Evolutionary conservation across 2,113 vertebrate genomes (phyloP).

Genomic region (Rhizomys pruinosus): DNA sequence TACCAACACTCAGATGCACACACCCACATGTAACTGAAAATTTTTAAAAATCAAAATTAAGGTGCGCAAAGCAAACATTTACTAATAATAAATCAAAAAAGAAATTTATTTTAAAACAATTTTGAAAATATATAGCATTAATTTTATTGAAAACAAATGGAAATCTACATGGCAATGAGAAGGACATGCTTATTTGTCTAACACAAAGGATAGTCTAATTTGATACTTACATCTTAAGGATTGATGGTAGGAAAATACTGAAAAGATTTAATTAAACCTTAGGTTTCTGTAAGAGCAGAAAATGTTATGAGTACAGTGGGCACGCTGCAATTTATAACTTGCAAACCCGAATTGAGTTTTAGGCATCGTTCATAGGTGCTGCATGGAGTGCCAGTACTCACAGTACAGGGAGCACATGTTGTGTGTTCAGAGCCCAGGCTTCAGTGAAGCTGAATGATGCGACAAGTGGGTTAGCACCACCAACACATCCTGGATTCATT

Average conservation of each 20-base stretch:
- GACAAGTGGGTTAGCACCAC: neutral
- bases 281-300: neutral
- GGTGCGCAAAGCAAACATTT: neutral
- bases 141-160: neutral
- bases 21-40: neutral
- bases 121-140: neutral
- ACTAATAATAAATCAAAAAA: neutral
- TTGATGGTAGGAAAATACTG: neutral
- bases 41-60: neutral
- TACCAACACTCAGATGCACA: neutral
- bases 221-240: neutral
- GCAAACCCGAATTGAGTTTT: neutral
- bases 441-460: no score
- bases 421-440: neutral
- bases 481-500: neutral
- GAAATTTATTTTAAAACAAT: neutral
- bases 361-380: no score
- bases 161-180: neutral
- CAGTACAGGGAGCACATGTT: neutral
- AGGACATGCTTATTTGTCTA: neutral
- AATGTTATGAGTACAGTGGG: neutral
- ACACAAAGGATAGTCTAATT: neutral
- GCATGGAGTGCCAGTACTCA: neutral
- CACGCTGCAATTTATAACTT: neutral
- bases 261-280: neutral